Conservation (phyloP, 1,140 invertebrate genomes). For the Carposina sasakii region DNA sequence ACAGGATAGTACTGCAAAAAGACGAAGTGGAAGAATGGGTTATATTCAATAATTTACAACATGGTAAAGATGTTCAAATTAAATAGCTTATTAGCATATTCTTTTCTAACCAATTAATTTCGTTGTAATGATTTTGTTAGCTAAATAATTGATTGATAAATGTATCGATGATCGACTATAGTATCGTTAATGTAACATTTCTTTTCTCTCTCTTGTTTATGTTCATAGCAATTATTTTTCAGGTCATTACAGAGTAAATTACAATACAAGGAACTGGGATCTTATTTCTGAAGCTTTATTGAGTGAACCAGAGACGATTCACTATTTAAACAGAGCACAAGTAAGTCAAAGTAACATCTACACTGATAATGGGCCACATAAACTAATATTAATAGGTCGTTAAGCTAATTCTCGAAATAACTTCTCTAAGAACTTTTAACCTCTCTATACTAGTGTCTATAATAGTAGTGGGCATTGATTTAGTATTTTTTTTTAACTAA, state of each 20-base stretch:
- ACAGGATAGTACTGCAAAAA: constrained; percentile 22
- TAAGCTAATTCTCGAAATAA: too few species aligned
- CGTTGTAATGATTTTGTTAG: too few species aligned
- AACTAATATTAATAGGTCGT: neutral
- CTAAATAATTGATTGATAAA: too few species aligned
- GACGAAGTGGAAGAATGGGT: constrained; percentile 74
- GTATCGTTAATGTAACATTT: too few species aligned
- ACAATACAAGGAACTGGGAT: constrained; percentile 79
- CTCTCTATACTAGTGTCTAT: too few species aligned
- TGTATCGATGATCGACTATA: too few species aligned
- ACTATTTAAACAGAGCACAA: constrained; percentile 56
- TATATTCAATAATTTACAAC: constrained; percentile 79
- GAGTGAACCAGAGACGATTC: constrained; percentile 40
- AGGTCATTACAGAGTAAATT: constrained; percentile 87
- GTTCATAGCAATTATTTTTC: constrained; percentile 29
- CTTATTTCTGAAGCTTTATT: constrained; percentile 67
- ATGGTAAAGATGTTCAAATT: too few species aligned
- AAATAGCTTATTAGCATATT: too few species aligned
- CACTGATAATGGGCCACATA: neutral
- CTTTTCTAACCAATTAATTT: too few species aligned
- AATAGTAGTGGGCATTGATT: too few species aligned
- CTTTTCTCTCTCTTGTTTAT: too few species aligned
- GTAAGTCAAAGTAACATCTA: constrained; percentile 28
- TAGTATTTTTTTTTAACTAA: neutral
- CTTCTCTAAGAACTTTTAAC: too few species aligned